Percentiles rank a stretch among this genome's conserved stretches.
These are phyloP conservation scores for Petrocephalus schoutedeni DNA, from an alignment of 2,797 vertebrate genomes.

Conservation along the genomic window DNA sequence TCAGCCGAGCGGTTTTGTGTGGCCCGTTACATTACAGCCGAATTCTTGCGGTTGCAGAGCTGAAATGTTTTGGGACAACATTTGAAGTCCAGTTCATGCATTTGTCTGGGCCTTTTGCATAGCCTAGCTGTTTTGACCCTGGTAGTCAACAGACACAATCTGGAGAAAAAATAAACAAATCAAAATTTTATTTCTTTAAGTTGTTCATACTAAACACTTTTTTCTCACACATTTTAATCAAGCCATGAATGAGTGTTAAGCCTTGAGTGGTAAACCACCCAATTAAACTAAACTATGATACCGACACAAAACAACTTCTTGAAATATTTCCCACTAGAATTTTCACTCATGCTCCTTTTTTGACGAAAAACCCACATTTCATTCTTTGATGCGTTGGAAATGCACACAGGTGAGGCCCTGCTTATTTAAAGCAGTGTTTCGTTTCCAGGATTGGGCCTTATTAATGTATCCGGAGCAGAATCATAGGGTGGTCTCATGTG, in stretches of 20 bases:
- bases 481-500: background rate
- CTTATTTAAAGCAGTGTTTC: background rate
- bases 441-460: background rate
- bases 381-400: background rate
- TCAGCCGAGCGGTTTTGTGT: background rate
- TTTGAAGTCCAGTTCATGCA: background rate
- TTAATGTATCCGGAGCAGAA: background rate
- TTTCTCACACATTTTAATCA: background rate
- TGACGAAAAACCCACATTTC: background rate
- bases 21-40: background rate
- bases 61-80: conserved; percentile 13
- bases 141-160: background rate
- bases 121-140: background rate
- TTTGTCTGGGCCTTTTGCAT: background rate
- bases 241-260: background rate
- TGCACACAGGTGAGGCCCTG: background rate
- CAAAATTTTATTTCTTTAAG: background rate
- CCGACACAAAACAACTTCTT: background rate
- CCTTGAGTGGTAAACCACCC: background rate
- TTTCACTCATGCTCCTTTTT: background rate
- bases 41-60: background rate
- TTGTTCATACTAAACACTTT: background rate
- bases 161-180: background rate
- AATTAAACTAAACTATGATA: background rate
- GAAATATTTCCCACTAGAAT: background rate